Conservation (phyloP, 2,888 invertebrate species). For the Eristalis pertinax region DNA sequence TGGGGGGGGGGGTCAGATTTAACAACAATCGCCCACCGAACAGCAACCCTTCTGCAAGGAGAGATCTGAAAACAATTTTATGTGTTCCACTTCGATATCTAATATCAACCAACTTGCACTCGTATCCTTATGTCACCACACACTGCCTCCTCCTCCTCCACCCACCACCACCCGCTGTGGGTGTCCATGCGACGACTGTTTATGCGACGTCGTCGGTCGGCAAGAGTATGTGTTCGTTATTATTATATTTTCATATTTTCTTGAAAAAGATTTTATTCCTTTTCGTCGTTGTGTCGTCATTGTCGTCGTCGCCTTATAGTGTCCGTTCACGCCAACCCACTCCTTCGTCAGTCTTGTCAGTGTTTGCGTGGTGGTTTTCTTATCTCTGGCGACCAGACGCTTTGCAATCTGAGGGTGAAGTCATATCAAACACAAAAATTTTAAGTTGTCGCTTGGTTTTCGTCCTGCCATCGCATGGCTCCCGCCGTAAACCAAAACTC, state of each 20-base stretch:
- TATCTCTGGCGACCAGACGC: slow-evolving; percentile 81
- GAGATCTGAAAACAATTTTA: slow-evolving; percentile 69
- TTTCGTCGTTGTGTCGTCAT: slow-evolving; percentile 8
- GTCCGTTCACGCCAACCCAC: slow-evolving; percentile 26
- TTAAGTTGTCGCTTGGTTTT: slow-evolving; percentile 63
- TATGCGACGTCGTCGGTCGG: slow-evolving; percentile 8
- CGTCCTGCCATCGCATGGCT: background rate
- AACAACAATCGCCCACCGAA: slow-evolving; percentile 1
- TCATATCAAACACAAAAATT: slow-evolving; percentile 68
- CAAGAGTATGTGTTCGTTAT: slow-evolving; percentile 43
- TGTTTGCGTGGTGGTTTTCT: slow-evolving; percentile 75
- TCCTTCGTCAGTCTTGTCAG: slow-evolving; percentile 2
- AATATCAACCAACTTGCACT: slow-evolving; percentile 67
- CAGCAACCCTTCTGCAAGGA: slow-evolving; percentile 30
- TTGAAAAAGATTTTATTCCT: slow-evolving; percentile 53
- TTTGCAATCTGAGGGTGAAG: slow-evolving; percentile 74
- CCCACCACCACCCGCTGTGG: background rate
- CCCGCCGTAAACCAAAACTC: background rate
- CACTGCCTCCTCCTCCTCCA: background rate
- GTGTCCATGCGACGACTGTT: slow-evolving; percentile 52
- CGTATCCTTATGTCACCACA: slow-evolving; percentile 24
- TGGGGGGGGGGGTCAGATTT: background rate
- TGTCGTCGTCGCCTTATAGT: slow-evolving; percentile 55
- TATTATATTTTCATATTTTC: slow-evolving; percentile 71
- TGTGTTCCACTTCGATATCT: slow-evolving; percentile 69